Evolutionary conservation across 2,797 vertebrate genomes (phyloP).

Genomic region (Iguana delicatissima): DNA sequence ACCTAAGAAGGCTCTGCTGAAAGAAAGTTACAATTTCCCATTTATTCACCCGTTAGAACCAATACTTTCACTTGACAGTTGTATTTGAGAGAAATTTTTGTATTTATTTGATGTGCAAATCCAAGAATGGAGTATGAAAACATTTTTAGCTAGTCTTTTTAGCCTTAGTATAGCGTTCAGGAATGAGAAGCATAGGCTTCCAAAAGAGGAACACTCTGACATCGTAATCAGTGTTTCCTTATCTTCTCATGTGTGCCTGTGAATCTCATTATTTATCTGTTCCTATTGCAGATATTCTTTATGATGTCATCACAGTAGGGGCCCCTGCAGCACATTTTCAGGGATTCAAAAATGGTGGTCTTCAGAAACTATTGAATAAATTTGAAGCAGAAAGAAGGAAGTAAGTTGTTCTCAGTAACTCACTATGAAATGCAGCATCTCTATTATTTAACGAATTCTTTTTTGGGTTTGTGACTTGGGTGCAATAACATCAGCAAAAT

Average conservation of each 20-base stretch:
- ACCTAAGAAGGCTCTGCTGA: neutral
- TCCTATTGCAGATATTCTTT: slow-evolving; percentile 86
- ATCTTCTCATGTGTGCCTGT: neutral
- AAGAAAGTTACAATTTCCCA: neutral
- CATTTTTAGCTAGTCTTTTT: neutral
- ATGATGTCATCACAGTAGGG: slow-evolving; percentile 95
- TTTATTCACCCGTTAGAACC: no score
- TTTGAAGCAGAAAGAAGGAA: slow-evolving; percentile 96
- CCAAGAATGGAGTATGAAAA: neutral
- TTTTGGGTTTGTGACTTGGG: neutral
- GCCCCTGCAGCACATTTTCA: slow-evolving; percentile 96
- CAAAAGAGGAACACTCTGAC: neutral
- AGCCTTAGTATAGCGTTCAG: neutral
- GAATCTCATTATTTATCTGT: slow-evolving; percentile 58
- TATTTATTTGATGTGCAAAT: neutral
- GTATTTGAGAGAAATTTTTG: neutral
- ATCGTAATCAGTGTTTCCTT: neutral
- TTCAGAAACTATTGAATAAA: slow-evolving; percentile 91
- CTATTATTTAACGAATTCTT: neutral
- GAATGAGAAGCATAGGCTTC: neutral
- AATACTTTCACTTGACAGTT: neutral
- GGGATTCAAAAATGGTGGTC: slow-evolving; percentile 96
- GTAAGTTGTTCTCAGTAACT: slow-evolving; percentile 78
- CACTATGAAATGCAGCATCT: neutral
- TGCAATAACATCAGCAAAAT: neutral